Conservation (phyloP, 2,888 invertebrate species). For the Nemotelus nigrinus region DNA sequence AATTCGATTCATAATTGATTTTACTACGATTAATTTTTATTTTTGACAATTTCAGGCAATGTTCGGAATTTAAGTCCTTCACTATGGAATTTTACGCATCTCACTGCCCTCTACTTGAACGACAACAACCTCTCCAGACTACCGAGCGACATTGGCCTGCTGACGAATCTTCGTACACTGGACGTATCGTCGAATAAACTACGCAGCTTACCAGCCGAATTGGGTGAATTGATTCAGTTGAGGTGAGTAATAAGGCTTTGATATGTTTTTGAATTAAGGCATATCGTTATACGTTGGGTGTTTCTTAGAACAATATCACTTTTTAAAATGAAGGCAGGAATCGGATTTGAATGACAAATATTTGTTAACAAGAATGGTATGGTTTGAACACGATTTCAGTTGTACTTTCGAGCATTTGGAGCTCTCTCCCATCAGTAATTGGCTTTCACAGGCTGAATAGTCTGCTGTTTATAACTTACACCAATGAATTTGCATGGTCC, state of each 20-base stretch:
- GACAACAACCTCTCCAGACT: conserved; percentile 93
- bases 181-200: conserved; percentile 96
- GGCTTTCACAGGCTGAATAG: too few relatives aligned
- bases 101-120: conserved; percentile 94
- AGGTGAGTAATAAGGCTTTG: conserved; percentile 68
- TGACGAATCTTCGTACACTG: conserved; percentile 85
- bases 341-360: too few relatives aligned
- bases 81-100: conserved; percentile 89
- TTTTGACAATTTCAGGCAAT: conserved; percentile 75
- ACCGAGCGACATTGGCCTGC: conserved; percentile 88
- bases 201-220: conserved; percentile 91
- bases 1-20: not conserved
- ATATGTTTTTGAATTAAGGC: too few relatives aligned
- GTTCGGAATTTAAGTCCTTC: conserved; percentile 93
- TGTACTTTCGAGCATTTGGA: too few relatives aligned
- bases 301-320: too few relatives aligned
- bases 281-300: too few relatives aligned
- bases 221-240: conserved; percentile 95
- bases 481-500: too few relatives aligned
- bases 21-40: conserved; percentile 66
- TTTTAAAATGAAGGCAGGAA: too few relatives aligned
- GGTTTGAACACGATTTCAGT: too few relatives aligned
- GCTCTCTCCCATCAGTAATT: too few relatives aligned
- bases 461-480: too few relatives aligned
- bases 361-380: too few relatives aligned